Percentiles rank a stretch among this genome's conserved stretches.
Evolutionary conservation across 2,113 vertebrate genomes (phyloP).

Genomic region (Benthochromis sp.): DNA sequence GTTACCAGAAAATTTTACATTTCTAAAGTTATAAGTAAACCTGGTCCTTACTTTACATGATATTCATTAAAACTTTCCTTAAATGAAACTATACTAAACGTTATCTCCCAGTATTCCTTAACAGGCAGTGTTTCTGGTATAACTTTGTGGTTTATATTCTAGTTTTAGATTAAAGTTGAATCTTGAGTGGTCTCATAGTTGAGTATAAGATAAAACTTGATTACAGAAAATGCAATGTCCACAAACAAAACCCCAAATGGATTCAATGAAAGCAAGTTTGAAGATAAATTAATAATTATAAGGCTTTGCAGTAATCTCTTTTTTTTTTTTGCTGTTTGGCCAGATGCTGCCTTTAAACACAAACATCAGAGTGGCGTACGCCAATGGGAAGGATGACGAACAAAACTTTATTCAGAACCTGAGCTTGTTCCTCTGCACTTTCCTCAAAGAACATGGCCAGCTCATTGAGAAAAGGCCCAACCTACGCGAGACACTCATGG

Average conservation of each 20-base stretch:
- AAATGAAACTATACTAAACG: rapidly evolving
- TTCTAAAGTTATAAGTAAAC: neutral
- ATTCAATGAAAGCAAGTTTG: neutral
- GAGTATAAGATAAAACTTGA: neutral
- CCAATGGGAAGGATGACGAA: slow-evolving; percentile 97
- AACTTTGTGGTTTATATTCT: neutral
- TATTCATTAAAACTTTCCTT: neutral
- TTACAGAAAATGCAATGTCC: neutral
- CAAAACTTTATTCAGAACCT: slow-evolving; percentile 99
- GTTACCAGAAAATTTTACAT: neutral
- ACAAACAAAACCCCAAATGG: neutral
- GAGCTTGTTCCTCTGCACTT: slow-evolving; percentile 97
- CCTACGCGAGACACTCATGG: slow-evolving; percentile 95
- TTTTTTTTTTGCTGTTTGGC: neutral
- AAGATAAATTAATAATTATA: neutral
- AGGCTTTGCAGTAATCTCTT: neutral
- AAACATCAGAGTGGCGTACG: slow-evolving; percentile 92
- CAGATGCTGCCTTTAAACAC: slow-evolving; percentile 99
- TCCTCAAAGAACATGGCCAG: slow-evolving; percentile 96
- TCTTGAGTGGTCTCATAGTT: neutral
- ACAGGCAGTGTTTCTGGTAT: neutral
- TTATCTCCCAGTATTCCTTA: neutral
- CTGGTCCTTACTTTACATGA: neutral
- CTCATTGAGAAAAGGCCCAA: slow-evolving; percentile 95
- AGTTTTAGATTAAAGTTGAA: neutral